These are phyloP conservation scores for Zaprionus nigranus DNA, from an alignment of 1,140 invertebrate species.

Conservation along the genomic window DNA sequence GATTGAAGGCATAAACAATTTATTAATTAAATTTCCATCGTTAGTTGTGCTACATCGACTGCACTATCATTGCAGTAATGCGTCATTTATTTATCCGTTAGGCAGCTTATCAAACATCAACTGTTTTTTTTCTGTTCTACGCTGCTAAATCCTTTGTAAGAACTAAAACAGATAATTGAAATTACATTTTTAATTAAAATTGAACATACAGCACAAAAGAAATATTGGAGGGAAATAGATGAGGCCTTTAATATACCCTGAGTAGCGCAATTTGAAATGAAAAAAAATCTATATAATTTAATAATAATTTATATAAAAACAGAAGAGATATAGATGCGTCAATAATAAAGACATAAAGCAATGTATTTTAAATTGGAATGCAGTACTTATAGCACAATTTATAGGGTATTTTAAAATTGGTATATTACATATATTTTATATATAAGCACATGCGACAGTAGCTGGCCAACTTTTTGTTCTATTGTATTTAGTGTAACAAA, in stretches of 20 bases:
- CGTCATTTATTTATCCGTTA: background rate
- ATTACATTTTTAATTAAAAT: background rate
- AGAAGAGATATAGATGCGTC: too few species aligned
- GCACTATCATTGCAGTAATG: background rate
- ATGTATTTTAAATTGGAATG: too few species aligned
- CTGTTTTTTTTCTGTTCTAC: background rate
- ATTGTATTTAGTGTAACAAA: too few species aligned
- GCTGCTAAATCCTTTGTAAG: background rate
- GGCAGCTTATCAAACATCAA: background rate
- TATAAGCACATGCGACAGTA: too few species aligned
- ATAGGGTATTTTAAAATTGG: too few species aligned
- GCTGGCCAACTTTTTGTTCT: too few species aligned
- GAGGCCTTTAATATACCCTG: background rate
- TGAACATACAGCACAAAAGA: background rate
- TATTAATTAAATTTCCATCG: slow-evolving; percentile 2
- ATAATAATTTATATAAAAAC: too few species aligned
- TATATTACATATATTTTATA: too few species aligned
- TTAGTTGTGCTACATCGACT: background rate
- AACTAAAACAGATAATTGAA: background rate
- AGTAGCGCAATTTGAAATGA: background rate
- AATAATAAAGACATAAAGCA: too few species aligned
- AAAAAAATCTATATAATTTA: too few species aligned
- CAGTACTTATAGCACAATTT: too few species aligned
- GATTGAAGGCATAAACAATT: background rate
- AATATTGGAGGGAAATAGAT: background rate